phyloP scores from a whole-genome alignment of 92 coral and sea anemone species.

The Parazoanthus darwini region DNA sequence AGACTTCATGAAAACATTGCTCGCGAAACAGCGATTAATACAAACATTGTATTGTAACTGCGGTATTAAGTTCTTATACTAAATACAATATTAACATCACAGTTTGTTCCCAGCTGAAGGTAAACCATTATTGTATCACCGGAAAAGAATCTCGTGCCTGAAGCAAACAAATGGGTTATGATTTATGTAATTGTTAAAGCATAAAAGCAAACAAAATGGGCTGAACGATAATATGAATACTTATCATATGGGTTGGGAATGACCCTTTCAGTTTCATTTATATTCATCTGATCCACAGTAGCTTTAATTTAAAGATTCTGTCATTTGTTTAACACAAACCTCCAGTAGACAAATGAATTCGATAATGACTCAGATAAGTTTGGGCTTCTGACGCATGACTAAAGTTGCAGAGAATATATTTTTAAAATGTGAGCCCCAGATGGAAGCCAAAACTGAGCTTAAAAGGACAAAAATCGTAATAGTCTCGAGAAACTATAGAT shows the following conservation, averaged over 20 bases:
- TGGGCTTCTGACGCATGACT: no score
- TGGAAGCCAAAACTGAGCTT: no score
- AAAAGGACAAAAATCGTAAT: no score
- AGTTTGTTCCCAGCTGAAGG: slow-evolving; percentile 15
- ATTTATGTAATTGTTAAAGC: background rate
- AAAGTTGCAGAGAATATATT: no score
- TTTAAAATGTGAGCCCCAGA: no score
- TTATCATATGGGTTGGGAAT: background rate
- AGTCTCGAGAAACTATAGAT: no score
- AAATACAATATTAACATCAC: background rate
- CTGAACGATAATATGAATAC: background rate
- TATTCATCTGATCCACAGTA: background rate
- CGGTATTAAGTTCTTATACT: background rate
- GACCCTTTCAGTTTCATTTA: background rate
- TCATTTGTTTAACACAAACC: background rate
- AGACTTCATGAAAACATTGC: background rate
- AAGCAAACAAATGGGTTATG: background rate
- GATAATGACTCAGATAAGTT: no score
- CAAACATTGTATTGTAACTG: slow-evolving; percentile 10
- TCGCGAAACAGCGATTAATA: background rate
- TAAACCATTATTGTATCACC: slow-evolving; percentile 8
- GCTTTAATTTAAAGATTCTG: background rate
- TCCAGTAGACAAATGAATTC: no score
- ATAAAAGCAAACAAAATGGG: background rate
- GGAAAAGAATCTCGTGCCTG: background rate